A percentile compares a stretch with the other conserved stretches of the same genome.
phyloP scores from a whole-genome alignment of 1,140 invertebrate genomes.

The Anastrepha obliqua region DNA sequence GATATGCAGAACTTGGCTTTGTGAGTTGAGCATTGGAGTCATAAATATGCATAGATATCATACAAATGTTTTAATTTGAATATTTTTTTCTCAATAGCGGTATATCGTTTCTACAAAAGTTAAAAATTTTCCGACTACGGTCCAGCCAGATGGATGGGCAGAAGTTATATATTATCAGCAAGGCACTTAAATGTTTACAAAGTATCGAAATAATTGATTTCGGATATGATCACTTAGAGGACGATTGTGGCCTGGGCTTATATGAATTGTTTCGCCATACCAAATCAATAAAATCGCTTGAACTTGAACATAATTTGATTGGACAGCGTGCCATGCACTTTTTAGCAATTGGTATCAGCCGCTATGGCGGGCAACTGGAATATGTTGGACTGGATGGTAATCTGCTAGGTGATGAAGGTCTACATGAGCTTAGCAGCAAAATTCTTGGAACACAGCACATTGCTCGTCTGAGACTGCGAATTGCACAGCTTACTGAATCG shows the following conservation, averaged over 20 bases:
- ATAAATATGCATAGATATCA: not conserved
- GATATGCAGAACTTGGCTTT: slow-evolving; percentile 62
- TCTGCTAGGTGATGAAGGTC: slow-evolving; percentile 48
- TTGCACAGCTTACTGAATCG: not conserved
- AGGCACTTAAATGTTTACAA: slow-evolving; percentile 57
- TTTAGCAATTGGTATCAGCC: slow-evolving; percentile 59
- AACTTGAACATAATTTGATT: slow-evolving; percentile 65
- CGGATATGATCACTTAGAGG: slow-evolving; percentile 63
- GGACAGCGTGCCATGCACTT: slow-evolving; percentile 34
- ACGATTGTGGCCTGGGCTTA: slow-evolving; percentile 61
- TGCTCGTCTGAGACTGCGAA: slow-evolving; percentile 59
- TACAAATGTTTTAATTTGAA: not conserved
- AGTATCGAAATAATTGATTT: slow-evolving; percentile 64
- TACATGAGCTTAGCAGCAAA: slow-evolving; percentile 53
- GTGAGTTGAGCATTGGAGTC: slow-evolving; percentile 23
- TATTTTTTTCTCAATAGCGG: slow-evolving; percentile 57
- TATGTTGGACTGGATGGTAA: slow-evolving; percentile 67
- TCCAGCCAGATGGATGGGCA: slow-evolving; percentile 63
- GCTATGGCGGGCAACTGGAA: slow-evolving; percentile 37
- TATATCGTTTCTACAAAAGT: slow-evolving; percentile 56
- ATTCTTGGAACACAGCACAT: slow-evolving; percentile 62
- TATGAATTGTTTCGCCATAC: slow-evolving; percentile 59
- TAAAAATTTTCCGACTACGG: slow-evolving; percentile 65
- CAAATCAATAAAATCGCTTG: slow-evolving; percentile 58
- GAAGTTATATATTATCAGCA: slow-evolving; percentile 61